Conservation (phyloP, 2,797 vertebrate species). For the Poecile montanus region DNA sequence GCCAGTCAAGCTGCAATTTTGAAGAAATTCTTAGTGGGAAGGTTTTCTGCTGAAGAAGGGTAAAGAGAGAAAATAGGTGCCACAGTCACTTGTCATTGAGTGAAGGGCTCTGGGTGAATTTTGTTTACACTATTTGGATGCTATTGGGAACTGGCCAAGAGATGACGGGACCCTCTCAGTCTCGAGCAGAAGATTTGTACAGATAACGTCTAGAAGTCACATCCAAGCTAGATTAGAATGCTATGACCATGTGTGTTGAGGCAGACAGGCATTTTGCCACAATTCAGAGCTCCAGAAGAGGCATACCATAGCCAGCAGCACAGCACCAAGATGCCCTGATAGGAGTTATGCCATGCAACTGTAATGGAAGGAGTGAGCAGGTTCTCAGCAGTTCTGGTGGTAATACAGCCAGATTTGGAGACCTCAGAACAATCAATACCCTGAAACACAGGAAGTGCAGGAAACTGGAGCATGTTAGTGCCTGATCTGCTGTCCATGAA, state of each 20-base stretch:
- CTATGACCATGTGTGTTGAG: neutral
- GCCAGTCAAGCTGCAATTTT: neutral
- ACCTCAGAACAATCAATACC: neutral
- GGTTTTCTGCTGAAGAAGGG: neutral
- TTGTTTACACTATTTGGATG: neutral
- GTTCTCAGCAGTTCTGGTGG: neutral
- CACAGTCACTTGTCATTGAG: neutral
- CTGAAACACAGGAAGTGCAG: neutral
- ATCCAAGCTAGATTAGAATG: neutral
- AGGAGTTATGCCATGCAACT: neutral
- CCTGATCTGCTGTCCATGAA: neutral
- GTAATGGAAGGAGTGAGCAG: fast-evolving
- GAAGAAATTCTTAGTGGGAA: neutral
- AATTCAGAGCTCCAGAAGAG: neutral
- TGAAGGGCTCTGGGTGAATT: neutral
- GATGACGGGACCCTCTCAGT: neutral
- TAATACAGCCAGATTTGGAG: neutral
- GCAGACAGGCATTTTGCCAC: neutral
- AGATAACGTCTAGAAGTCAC: neutral
- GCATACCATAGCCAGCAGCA: neutral
- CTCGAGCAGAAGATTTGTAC: neutral
- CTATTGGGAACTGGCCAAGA: neutral
- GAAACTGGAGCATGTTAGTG: neutral
- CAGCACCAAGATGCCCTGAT: neutral
- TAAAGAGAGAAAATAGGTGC: neutral